phyloP scores from a whole-genome alignment of 1,140 invertebrate species.

The Tetramorium parvispinum region DNA sequence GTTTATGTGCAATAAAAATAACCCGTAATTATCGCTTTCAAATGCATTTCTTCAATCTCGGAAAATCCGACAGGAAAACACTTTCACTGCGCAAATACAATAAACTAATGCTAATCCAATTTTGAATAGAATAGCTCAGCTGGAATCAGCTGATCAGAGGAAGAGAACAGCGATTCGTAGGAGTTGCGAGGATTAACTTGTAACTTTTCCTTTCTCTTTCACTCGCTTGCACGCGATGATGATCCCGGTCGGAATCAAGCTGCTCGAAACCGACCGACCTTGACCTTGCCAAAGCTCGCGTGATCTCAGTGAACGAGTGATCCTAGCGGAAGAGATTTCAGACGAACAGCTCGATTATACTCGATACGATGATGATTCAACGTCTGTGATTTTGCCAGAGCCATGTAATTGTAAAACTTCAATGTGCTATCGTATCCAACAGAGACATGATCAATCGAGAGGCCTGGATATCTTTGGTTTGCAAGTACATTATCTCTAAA shows the following conservation, averaged over 20 bases:
- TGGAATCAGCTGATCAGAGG: neutral
- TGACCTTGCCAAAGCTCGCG: slow-evolving; percentile 26
- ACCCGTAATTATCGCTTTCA: slow-evolving; percentile 39
- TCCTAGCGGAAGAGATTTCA: slow-evolving; percentile 12
- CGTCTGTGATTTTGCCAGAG: neutral
- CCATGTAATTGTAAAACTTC: neutral
- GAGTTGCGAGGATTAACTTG: slow-evolving; percentile 35
- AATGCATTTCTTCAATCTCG: slow-evolving; percentile 3
- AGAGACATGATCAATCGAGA: slow-evolving; percentile 28
- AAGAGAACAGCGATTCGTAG: slow-evolving; percentile 11
- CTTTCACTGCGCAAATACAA: slow-evolving; percentile 35
- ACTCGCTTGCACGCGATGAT: neutral
- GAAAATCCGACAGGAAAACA: slow-evolving; percentile 31
- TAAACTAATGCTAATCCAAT: neutral
- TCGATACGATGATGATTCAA: neutral
- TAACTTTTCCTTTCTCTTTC: slow-evolving; percentile 42
- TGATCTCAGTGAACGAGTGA: slow-evolving; percentile 16
- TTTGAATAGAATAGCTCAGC: neutral
- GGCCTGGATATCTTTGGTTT: slow-evolving; percentile 62
- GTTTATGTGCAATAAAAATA: neutral
- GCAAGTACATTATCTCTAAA: slow-evolving; percentile 41
- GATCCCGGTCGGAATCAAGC: slow-evolving; percentile 12
- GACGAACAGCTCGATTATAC: slow-evolving; percentile 22
- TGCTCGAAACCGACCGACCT: neutral
- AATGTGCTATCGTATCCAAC: neutral